Evolutionary conservation across 2,113 vertebrate species (phyloP), one percentile per base, ranked within the genome.

Genomic region (Tachuris rubrigastra): DNA sequence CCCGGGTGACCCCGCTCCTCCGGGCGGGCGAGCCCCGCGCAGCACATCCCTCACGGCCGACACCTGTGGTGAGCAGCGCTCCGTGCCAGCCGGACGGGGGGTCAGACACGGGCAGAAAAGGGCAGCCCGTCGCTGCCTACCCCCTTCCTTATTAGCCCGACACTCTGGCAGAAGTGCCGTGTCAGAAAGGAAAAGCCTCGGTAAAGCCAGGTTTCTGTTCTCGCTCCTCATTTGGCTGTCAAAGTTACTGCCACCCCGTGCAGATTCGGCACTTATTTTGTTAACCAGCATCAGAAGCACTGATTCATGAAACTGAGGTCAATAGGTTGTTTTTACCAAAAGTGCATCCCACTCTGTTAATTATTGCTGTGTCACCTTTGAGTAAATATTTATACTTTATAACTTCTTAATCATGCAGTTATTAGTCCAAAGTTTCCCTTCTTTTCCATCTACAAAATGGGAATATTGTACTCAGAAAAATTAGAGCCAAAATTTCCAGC

Each of bases 241-340:
- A 63, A 50, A 91, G 56, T 60, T 56, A 46, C 18, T 15, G 62
- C 52, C 44, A 19, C 31, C 13, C 55, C 16, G 15, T n/a, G 62
- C 25, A 12, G n/a, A 52, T 78, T 21, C 52, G 91, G 82, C 79
- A 33, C 62, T 31, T 9, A 22, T 6, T 76, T 63, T 73, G 67
- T 67, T 76, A 85, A 73, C 41, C 77, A 35, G 39, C 58, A 90
- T 66, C 89, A 87, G 62, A 87, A 96, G 72, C 62, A 81, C 49
- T 53, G 78, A 88, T 60, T 91, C 90, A 66, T 55, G 19, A 73
- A 87, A 86, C 28, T 84, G 39, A 93, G 85, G 84, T 78, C 85
- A 85, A 90, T n/a, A 55, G 65, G 63, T 75, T 92, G 83, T 65
- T 96, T 94, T 83, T 89, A 83, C 89, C 82, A 95, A 85, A 85